A percentile compares a stretch with the other conserved stretches of the same genome.
These are phyloP conservation scores for Sycophaga agraensis DNA, from an alignment of 1,140 invertebrate species.

Conservation along the genomic window DNA sequence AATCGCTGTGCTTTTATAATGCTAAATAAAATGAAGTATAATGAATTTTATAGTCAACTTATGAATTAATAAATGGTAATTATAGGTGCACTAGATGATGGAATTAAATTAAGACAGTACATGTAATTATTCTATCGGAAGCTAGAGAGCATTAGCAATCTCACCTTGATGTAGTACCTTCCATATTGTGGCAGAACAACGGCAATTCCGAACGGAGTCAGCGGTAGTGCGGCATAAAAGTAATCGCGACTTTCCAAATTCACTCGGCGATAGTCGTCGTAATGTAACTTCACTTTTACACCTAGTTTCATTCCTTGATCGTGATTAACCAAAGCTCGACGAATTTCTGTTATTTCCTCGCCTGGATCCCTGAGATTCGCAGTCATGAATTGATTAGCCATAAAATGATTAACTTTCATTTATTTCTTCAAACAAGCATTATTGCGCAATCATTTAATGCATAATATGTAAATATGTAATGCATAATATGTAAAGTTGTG, in stretches of 20 bases:
- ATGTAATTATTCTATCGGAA: not conserved
- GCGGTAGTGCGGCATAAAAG: slow-evolving; percentile 76
- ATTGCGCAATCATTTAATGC: too few species aligned
- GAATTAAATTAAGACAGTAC: not conserved
- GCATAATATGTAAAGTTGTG: too few species aligned
- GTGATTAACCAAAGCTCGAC: slow-evolving; percentile 74
- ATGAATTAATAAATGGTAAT: not conserved
- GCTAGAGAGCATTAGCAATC: not conserved
- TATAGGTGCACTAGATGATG: not conserved
- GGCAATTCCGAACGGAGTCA: slow-evolving; percentile 85
- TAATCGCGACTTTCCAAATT: slow-evolving; percentile 79
- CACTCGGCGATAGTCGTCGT: slow-evolving; percentile 80
- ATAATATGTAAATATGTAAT: too few species aligned
- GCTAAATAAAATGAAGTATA: too few species aligned
- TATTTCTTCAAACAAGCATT: too few species aligned
- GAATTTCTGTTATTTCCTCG: slow-evolving; percentile 59
- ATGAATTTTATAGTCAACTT: not conserved
- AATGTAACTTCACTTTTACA: slow-evolving; percentile 75
- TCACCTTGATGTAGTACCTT: slow-evolving; percentile 69
- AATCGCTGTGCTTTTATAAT: too few species aligned
- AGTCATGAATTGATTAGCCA: too few species aligned
- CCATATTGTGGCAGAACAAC: slow-evolving; percentile 81
- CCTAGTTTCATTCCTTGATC: slow-evolving; percentile 65
- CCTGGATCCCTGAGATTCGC: slow-evolving; percentile 54
- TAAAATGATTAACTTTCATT: too few species aligned